Evolutionary conservation across 2,113 vertebrate species (phyloP).

Genomic region (Asarcornis scutulata): DNA sequence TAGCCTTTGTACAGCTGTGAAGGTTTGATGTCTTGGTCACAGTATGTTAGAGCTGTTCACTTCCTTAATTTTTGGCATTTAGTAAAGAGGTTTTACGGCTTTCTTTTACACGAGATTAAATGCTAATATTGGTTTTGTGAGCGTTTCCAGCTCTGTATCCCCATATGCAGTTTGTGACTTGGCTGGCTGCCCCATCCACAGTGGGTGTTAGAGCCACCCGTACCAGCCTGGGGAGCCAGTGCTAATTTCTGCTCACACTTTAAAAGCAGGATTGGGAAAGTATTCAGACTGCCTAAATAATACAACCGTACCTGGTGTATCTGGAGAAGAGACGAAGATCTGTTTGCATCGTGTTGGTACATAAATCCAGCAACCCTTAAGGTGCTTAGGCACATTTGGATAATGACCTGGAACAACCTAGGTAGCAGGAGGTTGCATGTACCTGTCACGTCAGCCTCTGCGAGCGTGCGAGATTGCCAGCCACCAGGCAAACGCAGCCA

Average conservation of each 20-base stretch:
- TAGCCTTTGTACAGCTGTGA: not conserved
- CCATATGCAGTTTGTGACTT: not conserved
- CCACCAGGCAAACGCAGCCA: slow-evolving; percentile 26
- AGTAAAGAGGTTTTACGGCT: not conserved
- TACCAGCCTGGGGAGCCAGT: not conserved
- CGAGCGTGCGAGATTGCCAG: not conserved
- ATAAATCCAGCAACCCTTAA: slow-evolving; percentile 29
- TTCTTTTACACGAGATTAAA: not conserved
- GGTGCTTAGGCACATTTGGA: slow-evolving; percentile 12
- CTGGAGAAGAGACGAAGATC: not conserved
- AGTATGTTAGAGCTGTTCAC: not conserved
- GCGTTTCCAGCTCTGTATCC: not conserved
- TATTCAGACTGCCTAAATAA: not conserved
- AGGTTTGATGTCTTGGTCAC: slow-evolving; percentile 1
- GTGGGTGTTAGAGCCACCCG: not conserved
- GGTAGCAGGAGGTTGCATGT: slow-evolving; percentile 11
- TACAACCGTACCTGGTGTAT: accelerated
- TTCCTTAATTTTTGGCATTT: slow-evolving; percentile 1
- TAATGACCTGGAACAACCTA: slow-evolving; percentile 44
- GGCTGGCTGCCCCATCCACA: not conserved
- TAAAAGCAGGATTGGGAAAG: not conserved
- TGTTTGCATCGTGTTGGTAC: not conserved
- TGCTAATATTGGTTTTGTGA: not conserved
- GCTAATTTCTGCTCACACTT: not conserved
- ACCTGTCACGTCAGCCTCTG: slow-evolving; percentile 5